These are phyloP conservation scores for Hydropotes inermis DNA, from an alignment of 2,113 vertebrate species.

Conservation along the genomic window DNA sequence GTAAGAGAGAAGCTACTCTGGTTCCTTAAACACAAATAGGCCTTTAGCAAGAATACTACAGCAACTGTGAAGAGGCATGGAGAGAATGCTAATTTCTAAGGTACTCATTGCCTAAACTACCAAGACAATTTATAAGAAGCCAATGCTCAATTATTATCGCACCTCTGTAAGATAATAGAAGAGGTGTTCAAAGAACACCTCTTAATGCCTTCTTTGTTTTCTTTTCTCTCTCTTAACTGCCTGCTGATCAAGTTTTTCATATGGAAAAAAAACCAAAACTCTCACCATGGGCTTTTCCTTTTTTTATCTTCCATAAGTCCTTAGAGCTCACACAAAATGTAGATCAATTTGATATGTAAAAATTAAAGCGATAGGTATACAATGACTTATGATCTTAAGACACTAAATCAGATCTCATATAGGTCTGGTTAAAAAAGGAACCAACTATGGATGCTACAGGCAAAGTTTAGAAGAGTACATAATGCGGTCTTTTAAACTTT, in stretches of 20 bases:
- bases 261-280: neutral
- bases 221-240: neutral
- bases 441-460: neutral
- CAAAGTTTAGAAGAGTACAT: constrained; percentile 13
- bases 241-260: neutral
- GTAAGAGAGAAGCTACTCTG: neutral
- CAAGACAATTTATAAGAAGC: constrained; percentile 31
- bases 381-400: neutral
- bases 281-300: neutral
- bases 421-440: constrained; percentile 22
- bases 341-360: neutral
- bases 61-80: constrained; percentile 21
- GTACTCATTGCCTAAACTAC: constrained; percentile 29
- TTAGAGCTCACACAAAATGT: constrained; percentile 3
- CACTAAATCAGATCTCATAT: neutral
- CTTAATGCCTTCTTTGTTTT: constrained; percentile 23
- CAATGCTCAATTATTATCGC: constrained; percentile 30
- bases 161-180: constrained; percentile 20
- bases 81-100: constrained; percentile 51
- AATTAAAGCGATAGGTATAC: neutral
- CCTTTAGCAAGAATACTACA: constrained; percentile 1
- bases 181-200: constrained; percentile 37
- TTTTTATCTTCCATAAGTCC: constrained; percentile 8
- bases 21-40: constrained; percentile 48
- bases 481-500: neutral